These are phyloP conservation scores for Harpalus rubripes DNA, from an alignment of 2,888 invertebrate genomes.

Conservation along the genomic window DNA sequence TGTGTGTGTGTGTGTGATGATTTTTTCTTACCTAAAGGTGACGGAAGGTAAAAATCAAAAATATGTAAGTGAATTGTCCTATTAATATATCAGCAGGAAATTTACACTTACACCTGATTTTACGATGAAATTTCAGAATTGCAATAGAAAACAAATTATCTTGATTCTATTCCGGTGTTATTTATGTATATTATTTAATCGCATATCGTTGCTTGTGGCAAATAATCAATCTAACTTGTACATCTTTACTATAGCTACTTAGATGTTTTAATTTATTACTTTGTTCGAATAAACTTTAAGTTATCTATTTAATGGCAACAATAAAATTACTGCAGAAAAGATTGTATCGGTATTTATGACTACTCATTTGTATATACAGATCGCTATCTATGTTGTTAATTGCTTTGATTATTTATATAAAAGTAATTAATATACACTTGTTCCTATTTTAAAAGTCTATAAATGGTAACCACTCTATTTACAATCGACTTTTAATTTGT, in stretches of 20 bases:
- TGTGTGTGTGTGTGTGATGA: too few species aligned
- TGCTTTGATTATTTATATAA: background rate
- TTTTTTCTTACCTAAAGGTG: too few species aligned
- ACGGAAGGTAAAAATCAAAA: too few species aligned
- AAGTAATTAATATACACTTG: slow-evolving; percentile 3
- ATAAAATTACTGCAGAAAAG: background rate
- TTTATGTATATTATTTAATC: background rate
- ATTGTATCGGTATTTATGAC: slow-evolving; percentile 3
- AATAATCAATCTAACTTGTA: background rate
- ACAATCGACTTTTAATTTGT: background rate
- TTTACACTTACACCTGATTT: too few species aligned
- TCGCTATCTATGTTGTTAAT: background rate
- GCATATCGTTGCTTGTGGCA: background rate
- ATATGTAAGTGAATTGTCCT: too few species aligned
- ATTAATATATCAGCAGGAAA: too few species aligned
- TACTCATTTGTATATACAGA: slow-evolving; percentile 3
- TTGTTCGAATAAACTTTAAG: background rate
- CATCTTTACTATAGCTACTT: background rate
- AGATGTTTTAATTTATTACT: background rate
- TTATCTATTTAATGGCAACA: slow-evolving; percentile 3
- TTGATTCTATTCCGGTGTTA: too few species aligned
- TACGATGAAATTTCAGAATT: too few species aligned
- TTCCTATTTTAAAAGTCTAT: slow-evolving; percentile 4
- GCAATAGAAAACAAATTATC: too few species aligned
- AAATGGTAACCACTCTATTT: background rate